Conservation (phyloP, 2,113 vertebrate genomes). For the Sterna hirundo region DNA sequence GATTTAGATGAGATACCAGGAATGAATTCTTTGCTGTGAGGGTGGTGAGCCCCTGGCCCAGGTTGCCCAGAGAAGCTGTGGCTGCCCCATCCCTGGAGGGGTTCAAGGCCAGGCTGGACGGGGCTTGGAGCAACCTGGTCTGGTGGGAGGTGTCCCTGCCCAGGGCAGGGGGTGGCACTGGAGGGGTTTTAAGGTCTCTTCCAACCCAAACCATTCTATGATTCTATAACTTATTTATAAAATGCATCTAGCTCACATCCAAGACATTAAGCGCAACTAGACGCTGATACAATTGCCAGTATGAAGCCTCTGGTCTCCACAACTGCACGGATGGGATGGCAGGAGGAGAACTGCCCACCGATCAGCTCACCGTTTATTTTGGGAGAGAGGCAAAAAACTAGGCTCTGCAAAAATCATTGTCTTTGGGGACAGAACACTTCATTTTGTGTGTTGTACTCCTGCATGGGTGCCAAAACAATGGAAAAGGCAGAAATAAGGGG, state of each 20-base stretch:
- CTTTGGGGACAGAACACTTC: background rate
- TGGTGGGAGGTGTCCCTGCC: background rate
- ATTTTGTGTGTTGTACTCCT: background rate
- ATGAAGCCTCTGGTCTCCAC: background rate
- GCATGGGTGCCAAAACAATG: background rate
- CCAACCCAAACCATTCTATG: background rate
- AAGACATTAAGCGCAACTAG: background rate
- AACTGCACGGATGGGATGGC: fast-evolving
- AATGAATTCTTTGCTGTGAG: background rate
- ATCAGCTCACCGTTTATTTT: background rate
- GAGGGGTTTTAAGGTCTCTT: background rate
- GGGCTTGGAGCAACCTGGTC: background rate
- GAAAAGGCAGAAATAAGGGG: background rate
- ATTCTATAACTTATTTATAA: background rate
- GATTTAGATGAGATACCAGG: too few relatives aligned
- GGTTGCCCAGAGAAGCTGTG: background rate
- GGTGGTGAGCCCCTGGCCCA: background rate
- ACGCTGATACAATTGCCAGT: background rate
- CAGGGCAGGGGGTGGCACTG: background rate
- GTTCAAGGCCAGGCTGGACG: background rate
- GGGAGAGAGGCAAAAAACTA: background rate
- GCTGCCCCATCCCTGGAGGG: background rate
- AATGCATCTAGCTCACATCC: background rate
- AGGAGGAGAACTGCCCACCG: background rate
- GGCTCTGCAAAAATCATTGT: background rate